A percentile compares a stretch with the other conserved stretches of the same genome.
phyloP scores from a whole-genome alignment of 2,888 invertebrate genomes.

The Mongoloraphidia duomilia region DNA sequence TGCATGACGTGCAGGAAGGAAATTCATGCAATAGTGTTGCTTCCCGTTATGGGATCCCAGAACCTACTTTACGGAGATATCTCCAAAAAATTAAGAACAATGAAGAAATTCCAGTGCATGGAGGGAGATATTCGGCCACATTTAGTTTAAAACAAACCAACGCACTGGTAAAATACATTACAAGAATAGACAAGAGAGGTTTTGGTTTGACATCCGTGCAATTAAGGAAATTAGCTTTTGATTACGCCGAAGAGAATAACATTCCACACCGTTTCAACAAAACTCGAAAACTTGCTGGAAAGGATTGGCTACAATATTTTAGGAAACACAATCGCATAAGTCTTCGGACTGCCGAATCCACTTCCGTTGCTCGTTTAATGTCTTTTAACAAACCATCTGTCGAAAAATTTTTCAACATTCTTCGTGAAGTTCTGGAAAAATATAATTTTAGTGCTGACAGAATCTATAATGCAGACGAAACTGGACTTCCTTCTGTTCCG shows the following conservation, averaged over 20 bases:
- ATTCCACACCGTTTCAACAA: slow-evolving; percentile 11
- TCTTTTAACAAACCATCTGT: slow-evolving; percentile 13
- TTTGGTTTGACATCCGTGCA: slow-evolving; percentile 10
- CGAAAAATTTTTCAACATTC: slow-evolving; percentile 10
- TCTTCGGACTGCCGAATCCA: slow-evolving; percentile 13
- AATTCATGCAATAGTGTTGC: too few relatives aligned
- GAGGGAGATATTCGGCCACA: too few relatives aligned
- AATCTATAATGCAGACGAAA: slow-evolving; percentile 17
- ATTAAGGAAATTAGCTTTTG: slow-evolving; percentile 11
- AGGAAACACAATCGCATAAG: slow-evolving; percentile 11
- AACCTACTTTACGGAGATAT: too few relatives aligned
- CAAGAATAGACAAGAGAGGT: too few relatives aligned
- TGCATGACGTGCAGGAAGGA: too few relatives aligned
- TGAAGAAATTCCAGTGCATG: too few relatives aligned
- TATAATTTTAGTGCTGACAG: slow-evolving; percentile 13
- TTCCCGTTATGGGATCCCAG: too few relatives aligned
- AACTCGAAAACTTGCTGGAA: slow-evolving; percentile 11
- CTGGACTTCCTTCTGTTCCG: slow-evolving; percentile 14
- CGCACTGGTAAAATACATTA: too few relatives aligned
- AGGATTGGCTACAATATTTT: slow-evolving; percentile 14
- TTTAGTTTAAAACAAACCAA: too few relatives aligned
- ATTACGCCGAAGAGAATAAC: slow-evolving; percentile 12
- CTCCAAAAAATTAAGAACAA: too few relatives aligned
- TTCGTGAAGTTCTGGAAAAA: slow-evolving; percentile 6
- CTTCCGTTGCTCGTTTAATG: slow-evolving; percentile 12